Conservation (phyloP, 2,797 vertebrate genomes). For the Danio tinwini region DNA sequence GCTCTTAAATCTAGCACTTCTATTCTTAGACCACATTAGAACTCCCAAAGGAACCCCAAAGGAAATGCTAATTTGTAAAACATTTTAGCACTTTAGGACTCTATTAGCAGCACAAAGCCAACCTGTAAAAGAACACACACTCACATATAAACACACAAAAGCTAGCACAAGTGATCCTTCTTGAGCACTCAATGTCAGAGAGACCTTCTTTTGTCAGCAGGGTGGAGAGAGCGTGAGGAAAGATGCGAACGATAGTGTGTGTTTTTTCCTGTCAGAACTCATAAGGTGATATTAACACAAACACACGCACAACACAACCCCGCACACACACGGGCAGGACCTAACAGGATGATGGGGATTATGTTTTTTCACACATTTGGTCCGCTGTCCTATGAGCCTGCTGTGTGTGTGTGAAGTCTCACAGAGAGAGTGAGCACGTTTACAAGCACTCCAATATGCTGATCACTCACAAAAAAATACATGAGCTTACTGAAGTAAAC, state of each 20-base stretch:
- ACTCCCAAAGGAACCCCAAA: neutral
- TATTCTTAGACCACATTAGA: neutral
- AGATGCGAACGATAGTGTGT: slow-evolving; percentile 30
- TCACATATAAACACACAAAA: slow-evolving; percentile 9
- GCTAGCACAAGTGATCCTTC: neutral
- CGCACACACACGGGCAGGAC: slow-evolving; percentile 15
- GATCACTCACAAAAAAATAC: no score
- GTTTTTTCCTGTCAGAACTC: slow-evolving; percentile 39
- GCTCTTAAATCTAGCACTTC: neutral
- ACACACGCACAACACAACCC: slow-evolving; percentile 54
- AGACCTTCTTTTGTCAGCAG: slow-evolving; percentile 55
- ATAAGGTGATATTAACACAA: slow-evolving; percentile 41
- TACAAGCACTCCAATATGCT: no score
- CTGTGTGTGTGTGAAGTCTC: slow-evolving; percentile 41
- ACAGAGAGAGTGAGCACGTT: slow-evolving; percentile 38
- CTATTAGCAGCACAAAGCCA: neutral
- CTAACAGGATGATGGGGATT: slow-evolving; percentile 44
- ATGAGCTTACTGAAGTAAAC: no score
- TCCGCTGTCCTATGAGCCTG: slow-evolving; percentile 29
- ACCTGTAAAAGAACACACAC: slow-evolving; percentile 37
- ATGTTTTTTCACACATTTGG: slow-evolving; percentile 38
- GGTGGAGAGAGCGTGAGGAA: slow-evolving; percentile 7
- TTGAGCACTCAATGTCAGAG: slow-evolving; percentile 43
- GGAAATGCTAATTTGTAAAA: neutral
- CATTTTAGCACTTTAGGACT: neutral